A percentile compares a stretch with the other conserved stretches of the same genome.
These are phyloP conservation scores for Nasonia vitripennis DNA, from an alignment of 1,140 invertebrate species.

Conservation along the genomic window DNA sequence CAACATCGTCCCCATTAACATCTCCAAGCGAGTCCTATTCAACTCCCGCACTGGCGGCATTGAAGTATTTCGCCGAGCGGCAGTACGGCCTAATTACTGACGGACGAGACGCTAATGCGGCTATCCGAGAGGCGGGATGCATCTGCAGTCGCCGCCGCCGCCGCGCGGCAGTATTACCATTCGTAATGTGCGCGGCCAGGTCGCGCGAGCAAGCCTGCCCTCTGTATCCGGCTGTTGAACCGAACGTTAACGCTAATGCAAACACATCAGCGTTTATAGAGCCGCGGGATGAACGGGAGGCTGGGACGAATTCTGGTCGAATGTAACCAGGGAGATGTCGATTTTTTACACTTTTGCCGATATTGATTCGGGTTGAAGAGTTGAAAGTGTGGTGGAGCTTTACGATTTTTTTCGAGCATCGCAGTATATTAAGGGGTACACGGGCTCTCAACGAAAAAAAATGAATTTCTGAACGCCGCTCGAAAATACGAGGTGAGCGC, in stretches of 20 bases:
- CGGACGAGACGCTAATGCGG: slow-evolving; percentile 70
- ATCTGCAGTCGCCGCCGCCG: slow-evolving; percentile 64
- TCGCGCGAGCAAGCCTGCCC: slow-evolving; percentile 53
- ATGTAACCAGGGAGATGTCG: not conserved
- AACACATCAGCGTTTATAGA: slow-evolving; percentile 71
- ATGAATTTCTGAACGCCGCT: not conserved
- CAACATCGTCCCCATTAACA: not conserved
- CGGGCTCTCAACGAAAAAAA: not conserved
- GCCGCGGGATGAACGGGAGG: slow-evolving; percentile 35
- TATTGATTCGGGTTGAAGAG: not conserved
- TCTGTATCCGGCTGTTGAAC: slow-evolving; percentile 36
- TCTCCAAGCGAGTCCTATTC: not conserved
- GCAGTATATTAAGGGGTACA: too few species aligned
- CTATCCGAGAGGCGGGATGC: slow-evolving; percentile 70
- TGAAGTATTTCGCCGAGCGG: not conserved
- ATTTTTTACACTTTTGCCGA: not conserved
- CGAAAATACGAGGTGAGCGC: not conserved
- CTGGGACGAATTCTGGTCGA: not conserved
- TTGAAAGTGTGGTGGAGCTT: not conserved
- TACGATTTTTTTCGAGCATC: too few species aligned
- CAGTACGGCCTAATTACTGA: slow-evolving; percentile 63
- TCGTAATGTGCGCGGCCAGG: slow-evolving; percentile 68
- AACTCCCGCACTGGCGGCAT: not conserved
- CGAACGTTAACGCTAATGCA: slow-evolving; percentile 60
- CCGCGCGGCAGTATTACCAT: slow-evolving; percentile 69